phyloP scores from a whole-genome alignment of 2,797 vertebrate genomes.

The Otolemur crassicaudatus region DNA sequence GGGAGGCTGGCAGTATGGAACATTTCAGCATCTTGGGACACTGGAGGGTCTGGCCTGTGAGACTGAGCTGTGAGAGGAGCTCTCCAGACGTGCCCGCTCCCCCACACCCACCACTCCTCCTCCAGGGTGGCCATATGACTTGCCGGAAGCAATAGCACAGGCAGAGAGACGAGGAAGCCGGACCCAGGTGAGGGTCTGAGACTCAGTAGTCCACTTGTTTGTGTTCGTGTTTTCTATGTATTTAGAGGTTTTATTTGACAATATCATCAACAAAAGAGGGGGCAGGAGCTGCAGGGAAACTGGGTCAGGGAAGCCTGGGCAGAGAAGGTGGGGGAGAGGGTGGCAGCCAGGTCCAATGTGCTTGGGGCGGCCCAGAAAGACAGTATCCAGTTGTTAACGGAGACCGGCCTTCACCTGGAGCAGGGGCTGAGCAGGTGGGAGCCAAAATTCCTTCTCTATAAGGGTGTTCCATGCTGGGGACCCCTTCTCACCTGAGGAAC shows the following conservation, averaged over 20 bases:
- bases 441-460: neutral
- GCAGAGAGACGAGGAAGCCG: neutral
- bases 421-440: too few species aligned
- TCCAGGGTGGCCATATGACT: neutral
- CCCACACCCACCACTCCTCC: neutral
- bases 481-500: neutral
- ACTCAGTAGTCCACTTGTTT: too few species aligned
- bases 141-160: neutral
- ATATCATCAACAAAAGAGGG: neutral
- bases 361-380: neutral
- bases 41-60: neutral
- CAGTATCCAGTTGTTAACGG: neutral
- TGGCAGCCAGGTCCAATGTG: neutral
- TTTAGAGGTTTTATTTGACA: neutral
- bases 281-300: neutral
- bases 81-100: neutral
- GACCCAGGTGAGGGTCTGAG: neutral
- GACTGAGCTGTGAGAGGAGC: neutral
- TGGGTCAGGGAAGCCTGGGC: neutral
- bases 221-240: neutral
- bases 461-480: neutral
- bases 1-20: neutral
- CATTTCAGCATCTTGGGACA: neutral
- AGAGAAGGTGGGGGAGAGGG: neutral
- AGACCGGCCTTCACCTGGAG: neutral